These are phyloP conservation scores for Steinernema feltiae DNA, from an alignment of 1,140 invertebrate species.

Conservation along the genomic window DNA sequence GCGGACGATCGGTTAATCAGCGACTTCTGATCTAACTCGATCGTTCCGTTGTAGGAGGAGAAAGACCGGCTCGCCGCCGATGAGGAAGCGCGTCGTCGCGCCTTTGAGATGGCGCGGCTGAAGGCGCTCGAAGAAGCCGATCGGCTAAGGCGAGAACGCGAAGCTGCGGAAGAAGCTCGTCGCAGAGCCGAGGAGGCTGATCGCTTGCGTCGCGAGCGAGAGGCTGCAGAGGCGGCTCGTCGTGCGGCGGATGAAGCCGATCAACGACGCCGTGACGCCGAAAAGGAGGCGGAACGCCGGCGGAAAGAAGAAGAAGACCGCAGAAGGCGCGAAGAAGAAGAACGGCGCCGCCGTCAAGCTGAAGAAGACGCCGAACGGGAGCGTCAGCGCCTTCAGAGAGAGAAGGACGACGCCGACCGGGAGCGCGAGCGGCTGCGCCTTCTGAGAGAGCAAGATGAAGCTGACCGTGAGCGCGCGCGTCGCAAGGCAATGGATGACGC, in stretches of 20 bases:
- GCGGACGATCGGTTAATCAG: not conserved
- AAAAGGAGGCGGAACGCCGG: slow-evolving; percentile 35
- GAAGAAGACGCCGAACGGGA: slow-evolving; percentile 23
- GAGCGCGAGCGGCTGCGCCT: not conserved
- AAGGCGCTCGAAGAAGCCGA: slow-evolving; percentile 57
- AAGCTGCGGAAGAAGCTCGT: slow-evolving; percentile 49
- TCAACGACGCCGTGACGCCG: slow-evolving; percentile 28
- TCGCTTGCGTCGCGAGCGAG: slow-evolving; percentile 35
- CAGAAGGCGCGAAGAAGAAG: slow-evolving; percentile 31
- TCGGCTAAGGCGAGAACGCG: slow-evolving; percentile 48
- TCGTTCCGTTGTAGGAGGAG: slow-evolving; percentile 44
- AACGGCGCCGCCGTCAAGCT: slow-evolving; percentile 18
- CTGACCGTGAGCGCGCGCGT: not conserved
- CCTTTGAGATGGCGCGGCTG: slow-evolving; percentile 52
- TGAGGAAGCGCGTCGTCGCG: slow-evolving; percentile 53
- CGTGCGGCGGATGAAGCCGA: slow-evolving; percentile 33
- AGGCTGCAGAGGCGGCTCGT: slow-evolving; percentile 44
- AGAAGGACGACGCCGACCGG: too few species aligned
- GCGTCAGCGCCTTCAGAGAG: slow-evolving; percentile 2
- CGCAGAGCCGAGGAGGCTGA: slow-evolving; percentile 45
- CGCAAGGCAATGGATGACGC: slow-evolving; percentile 19
- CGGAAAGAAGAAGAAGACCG: slow-evolving; percentile 40
- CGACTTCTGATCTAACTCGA: not conserved
- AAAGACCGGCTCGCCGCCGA: slow-evolving; percentile 52
- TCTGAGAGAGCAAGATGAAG: slow-evolving; percentile 37